phyloP scores from a whole-genome alignment of 1,140 invertebrate species.

The Anastrepha ludens region DNA sequence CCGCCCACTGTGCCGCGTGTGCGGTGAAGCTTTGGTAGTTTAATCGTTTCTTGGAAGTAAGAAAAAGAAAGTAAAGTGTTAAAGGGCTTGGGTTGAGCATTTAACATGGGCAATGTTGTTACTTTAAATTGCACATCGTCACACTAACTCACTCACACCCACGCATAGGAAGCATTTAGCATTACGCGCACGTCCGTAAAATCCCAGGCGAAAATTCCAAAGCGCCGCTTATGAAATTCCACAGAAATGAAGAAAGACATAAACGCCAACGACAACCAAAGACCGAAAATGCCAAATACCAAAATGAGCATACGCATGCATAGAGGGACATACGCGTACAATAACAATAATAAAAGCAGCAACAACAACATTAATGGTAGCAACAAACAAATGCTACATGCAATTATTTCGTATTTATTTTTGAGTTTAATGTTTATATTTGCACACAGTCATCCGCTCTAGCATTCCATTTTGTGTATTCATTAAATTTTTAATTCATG shows the following conservation, averaged over 20 bases:
- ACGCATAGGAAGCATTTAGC: neutral
- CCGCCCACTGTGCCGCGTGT: too few relatives aligned
- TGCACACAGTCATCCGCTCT: too few relatives aligned
- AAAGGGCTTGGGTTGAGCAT: slow-evolving; percentile 57
- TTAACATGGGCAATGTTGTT: neutral
- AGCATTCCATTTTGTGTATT: neutral
- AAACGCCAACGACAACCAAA: neutral
- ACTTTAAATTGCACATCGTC: neutral
- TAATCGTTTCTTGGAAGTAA: too few relatives aligned
- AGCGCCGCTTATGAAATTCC: neutral
- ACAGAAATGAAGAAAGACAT: neutral
- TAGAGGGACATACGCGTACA: neutral
- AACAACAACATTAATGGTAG: neutral
- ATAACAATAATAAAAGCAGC: neutral
- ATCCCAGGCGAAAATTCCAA: slow-evolving; percentile 15
- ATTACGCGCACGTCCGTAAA: neutral
- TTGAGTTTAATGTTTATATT: neutral
- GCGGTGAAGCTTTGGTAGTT: too few relatives aligned
- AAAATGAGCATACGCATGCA: neutral
- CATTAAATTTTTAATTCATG: neutral
- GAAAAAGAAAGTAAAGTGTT: slow-evolving; percentile 4
- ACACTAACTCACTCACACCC: neutral
- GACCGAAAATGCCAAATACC: too few relatives aligned
- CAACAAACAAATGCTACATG: neutral
- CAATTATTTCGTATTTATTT: slow-evolving; percentile 21